phyloP scores from a whole-genome alignment of 2,888 invertebrate species.

The Pocota personata region DNA sequence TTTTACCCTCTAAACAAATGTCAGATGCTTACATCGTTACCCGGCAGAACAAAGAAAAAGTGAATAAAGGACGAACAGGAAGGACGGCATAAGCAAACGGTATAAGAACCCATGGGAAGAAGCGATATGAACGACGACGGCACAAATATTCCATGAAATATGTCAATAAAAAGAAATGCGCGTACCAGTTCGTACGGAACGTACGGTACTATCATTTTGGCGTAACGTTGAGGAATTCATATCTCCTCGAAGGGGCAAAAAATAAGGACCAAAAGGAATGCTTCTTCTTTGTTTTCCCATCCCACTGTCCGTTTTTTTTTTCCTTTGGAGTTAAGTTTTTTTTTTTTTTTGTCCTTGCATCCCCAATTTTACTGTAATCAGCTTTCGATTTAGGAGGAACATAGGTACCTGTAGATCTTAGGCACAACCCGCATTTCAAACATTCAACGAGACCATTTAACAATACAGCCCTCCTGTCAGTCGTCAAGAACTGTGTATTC shows the following conservation, averaged over 20 bases:
- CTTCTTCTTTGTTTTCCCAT: neutral
- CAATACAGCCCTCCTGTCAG: constrained; percentile 8
- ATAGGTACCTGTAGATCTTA: neutral
- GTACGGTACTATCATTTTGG: constrained; percentile 36
- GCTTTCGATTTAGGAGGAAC: neutral
- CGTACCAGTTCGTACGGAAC: constrained; percentile 33
- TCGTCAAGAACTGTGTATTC: neutral
- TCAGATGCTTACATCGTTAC: constrained; percentile 39
- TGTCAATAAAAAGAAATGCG: constrained; percentile 56
- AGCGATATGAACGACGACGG: constrained; percentile 13
- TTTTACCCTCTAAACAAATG: constrained; percentile 28
- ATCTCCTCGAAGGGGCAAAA: neutral
- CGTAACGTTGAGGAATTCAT: constrained; percentile 45
- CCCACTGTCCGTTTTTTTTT: neutral
- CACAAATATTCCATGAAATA: constrained; percentile 56
- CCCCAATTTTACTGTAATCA: neutral
- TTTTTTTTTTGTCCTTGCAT: neutral
- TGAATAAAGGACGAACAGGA: neutral
- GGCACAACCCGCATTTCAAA: neutral
- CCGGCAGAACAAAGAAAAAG: constrained; percentile 8
- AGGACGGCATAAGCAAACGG: neutral
- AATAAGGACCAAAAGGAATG: constrained; percentile 15
- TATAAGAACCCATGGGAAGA: neutral
- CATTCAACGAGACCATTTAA: neutral
- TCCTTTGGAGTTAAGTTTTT: neutral